phyloP scores from a whole-genome alignment of 2,797 vertebrate species.

The Discoglossus pictus region DNA sequence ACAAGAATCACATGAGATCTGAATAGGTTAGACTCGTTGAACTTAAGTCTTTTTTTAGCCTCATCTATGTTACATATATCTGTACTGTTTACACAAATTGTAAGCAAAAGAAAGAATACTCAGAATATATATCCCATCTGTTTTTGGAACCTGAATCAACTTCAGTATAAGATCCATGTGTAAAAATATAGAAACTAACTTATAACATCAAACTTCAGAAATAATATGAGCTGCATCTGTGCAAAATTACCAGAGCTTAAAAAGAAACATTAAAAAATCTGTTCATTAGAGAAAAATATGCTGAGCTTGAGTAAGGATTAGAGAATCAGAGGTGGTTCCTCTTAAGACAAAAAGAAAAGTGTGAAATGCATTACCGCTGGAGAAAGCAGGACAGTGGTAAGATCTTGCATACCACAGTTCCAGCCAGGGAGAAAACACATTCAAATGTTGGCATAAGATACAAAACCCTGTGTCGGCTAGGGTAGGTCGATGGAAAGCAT shows the following conservation, averaged over 20 bases:
- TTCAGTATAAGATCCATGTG: constrained; percentile 30
- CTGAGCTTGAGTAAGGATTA: constrained; percentile 8
- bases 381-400: constrained; percentile 16
- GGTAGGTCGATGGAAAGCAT: constrained; percentile 4
- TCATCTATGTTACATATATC: no score
- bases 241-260: constrained; percentile 29
- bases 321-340: constrained; percentile 24
- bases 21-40: no score
- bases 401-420: constrained; percentile 9
- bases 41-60: no score
- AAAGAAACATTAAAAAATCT: constrained; percentile 35
- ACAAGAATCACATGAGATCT: no score
- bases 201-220: constrained; percentile 5
- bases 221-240: constrained; percentile 30
- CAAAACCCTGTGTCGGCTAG: neutral
- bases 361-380: constrained; percentile 4
- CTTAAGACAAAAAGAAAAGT: constrained; percentile 12
- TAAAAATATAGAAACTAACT: constrained; percentile 22
- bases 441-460: constrained; percentile 19
- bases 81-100: constrained; percentile 10
- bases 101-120: constrained; percentile 24
- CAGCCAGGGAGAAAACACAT: constrained; percentile 20
- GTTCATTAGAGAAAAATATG: constrained; percentile 36
- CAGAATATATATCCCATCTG: constrained; percentile 24
- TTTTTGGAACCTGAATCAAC: constrained; percentile 21